Evolutionary conservation across 2,113 vertebrate species (phyloP).

Genomic region (Hemiscyllium ocellatum): DNA sequence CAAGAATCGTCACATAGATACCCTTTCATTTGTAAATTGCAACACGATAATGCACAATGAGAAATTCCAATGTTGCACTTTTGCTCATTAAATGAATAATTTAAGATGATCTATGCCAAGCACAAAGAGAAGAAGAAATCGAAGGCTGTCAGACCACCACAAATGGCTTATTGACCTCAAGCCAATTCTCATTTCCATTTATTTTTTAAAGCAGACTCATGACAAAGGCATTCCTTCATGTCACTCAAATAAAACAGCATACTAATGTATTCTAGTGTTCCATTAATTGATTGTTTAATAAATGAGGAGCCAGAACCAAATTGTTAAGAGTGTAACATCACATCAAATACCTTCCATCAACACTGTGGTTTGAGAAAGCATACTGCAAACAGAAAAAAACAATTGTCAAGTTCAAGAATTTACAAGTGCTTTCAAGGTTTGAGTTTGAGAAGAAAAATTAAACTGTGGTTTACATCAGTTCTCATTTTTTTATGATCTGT

Average conservation of each 20-base stretch:
- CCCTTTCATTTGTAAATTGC: constrained; percentile 61
- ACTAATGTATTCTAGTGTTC: constrained; percentile 48
- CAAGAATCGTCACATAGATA: constrained; percentile 54
- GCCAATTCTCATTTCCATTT: constrained; percentile 63
- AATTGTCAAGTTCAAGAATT: neutral
- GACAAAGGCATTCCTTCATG: constrained; percentile 49
- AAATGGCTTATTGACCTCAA: constrained; percentile 65
- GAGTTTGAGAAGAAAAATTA: neutral
- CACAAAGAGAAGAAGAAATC: constrained; percentile 55
- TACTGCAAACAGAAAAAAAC: neutral
- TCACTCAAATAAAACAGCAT: constrained; percentile 41
- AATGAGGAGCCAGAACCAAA: neutral
- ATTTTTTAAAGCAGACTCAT: constrained; percentile 46
- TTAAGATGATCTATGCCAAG: constrained; percentile 59
- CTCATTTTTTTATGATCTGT: neutral
- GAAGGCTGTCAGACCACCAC: constrained; percentile 56
- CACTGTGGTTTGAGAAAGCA: neutral
- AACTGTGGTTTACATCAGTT: constrained; percentile 4
- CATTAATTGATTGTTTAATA: constrained; percentile 50
- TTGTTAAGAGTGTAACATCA: neutral
- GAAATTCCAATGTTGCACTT: constrained; percentile 66
- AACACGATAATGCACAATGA: constrained; percentile 58
- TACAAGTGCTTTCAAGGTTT: neutral
- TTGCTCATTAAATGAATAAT: constrained; percentile 68
- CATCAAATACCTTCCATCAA: neutral